Evolutionary conservation across 2,888 invertebrate genomes (phyloP).

Genomic region (Leptinotarsa tumamoca): DNA sequence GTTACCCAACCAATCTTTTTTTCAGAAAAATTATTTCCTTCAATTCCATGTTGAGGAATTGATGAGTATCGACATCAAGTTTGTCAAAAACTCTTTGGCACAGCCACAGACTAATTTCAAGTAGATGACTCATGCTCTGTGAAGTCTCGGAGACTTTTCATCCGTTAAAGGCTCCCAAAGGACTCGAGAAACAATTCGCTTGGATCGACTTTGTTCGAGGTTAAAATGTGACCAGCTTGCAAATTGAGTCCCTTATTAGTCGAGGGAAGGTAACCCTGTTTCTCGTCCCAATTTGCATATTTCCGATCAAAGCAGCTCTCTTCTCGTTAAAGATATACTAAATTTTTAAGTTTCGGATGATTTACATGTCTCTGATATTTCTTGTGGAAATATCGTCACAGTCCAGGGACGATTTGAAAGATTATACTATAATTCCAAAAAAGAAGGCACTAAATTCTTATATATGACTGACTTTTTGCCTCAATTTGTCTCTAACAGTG

Average conservation of each 20-base stretch:
- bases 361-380: conserved; percentile 22
- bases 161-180: conserved; percentile 6
- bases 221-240: conserved; percentile 25
- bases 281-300: conserved; percentile 28
- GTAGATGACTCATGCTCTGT: neutral
- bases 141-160: neutral
- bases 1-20: too few relatives aligned
- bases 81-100: neutral
- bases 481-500: too few relatives aligned
- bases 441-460: too few relatives aligned
- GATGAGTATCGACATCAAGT: too few relatives aligned
- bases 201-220: conserved; percentile 20
- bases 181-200: conserved; percentile 20
- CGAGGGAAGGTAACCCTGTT: conserved; percentile 18
- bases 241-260: conserved; percentile 26
- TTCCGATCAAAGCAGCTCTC: conserved; percentile 26
- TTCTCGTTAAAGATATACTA: conserved; percentile 22
- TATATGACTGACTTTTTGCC: too few relatives aligned
- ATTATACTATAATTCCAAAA: neutral
- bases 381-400: neutral
- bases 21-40: too few relatives aligned
- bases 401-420: neutral
- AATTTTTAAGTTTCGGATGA: conserved; percentile 26
- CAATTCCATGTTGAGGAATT: too few relatives aligned
- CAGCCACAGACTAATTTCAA: neutral